A percentile compares a stretch with the other conserved stretches of the same genome.
These are phyloP conservation scores for Aphaenogaster rudis DNA, from an alignment of 1,140 invertebrate genomes.

Conservation along the genomic window DNA sequence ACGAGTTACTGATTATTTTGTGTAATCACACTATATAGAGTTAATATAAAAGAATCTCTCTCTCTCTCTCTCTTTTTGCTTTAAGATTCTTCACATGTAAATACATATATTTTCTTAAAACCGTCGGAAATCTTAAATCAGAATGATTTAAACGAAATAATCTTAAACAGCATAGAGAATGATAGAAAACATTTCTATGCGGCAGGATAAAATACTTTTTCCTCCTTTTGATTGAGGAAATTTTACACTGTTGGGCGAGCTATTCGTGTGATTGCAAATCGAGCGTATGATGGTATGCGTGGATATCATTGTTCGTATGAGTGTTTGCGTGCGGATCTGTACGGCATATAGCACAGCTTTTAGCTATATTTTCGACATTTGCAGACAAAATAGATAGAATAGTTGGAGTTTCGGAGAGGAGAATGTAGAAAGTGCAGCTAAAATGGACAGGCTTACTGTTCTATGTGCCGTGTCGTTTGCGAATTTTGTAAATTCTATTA, in stretches of 20 bases:
- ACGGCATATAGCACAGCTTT: slow-evolving; percentile 3
- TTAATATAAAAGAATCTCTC: neutral
- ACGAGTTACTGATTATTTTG: slow-evolving; percentile 18
- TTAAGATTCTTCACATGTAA: neutral
- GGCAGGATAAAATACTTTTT: neutral
- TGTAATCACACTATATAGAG: too few species aligned
- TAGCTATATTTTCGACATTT: slow-evolving; percentile 25
- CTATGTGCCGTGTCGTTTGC: slow-evolving; percentile 3
- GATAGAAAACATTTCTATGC: neutral
- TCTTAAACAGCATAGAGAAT: neutral
- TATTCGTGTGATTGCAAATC: slow-evolving; percentile 23
- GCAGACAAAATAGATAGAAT: neutral
- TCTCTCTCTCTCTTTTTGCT: neutral
- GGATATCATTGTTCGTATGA: slow-evolving; percentile 1
- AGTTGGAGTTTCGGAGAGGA: neutral
- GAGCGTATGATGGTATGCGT: neutral
- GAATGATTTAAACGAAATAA: neutral
- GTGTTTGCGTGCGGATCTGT: neutral
- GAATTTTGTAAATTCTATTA: slow-evolving; percentile 48
- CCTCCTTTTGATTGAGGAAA: slow-evolving; percentile 1
- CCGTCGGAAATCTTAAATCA: neutral
- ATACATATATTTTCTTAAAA: neutral
- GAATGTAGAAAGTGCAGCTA: neutral
- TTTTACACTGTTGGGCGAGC: neutral
- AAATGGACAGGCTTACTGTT: neutral